Percentiles rank a stretch among this genome's conserved stretches.
phyloP scores from a whole-genome alignment of 2,888 invertebrate genomes.

The Leptinotarsa peninsularis region DNA sequence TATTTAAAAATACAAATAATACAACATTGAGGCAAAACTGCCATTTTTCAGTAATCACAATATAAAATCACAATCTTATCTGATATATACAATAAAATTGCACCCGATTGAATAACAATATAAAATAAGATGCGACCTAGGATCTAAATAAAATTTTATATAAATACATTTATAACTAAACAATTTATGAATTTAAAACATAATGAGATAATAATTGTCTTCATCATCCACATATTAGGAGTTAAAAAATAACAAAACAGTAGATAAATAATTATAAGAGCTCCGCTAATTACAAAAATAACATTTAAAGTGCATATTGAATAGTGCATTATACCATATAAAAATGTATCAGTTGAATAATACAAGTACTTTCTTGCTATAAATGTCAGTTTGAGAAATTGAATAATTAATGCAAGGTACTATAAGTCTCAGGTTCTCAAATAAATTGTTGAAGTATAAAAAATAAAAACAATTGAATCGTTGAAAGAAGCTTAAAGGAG shows the following conservation, averaged over 20 bases:
- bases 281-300: background rate
- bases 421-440: too few species aligned
- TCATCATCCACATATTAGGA: constrained; percentile 17
- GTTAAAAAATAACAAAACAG: background rate
- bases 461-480: too few species aligned
- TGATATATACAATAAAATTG: constrained; percentile 53
- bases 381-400: background rate
- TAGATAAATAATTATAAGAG: background rate
- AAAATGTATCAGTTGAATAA: background rate
- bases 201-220: constrained; percentile 28
- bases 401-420: too few species aligned
- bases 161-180: constrained; percentile 32
- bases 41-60: constrained; percentile 58
- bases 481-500: too few species aligned
- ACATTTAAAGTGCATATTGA: background rate
- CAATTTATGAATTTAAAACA: constrained; percentile 33
- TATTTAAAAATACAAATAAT: constrained; percentile 46
- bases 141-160: constrained; percentile 43
- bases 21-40: constrained; percentile 55
- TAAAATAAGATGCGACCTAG: constrained; percentile 47
- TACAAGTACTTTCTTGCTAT: background rate
- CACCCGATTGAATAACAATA: constrained; percentile 45
- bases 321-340: background rate
- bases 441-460: too few species aligned
- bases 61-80: constrained; percentile 60